Evolutionary conservation across 2,797 vertebrate genomes (phyloP).

Genomic region (Agapornis canus): DNA sequence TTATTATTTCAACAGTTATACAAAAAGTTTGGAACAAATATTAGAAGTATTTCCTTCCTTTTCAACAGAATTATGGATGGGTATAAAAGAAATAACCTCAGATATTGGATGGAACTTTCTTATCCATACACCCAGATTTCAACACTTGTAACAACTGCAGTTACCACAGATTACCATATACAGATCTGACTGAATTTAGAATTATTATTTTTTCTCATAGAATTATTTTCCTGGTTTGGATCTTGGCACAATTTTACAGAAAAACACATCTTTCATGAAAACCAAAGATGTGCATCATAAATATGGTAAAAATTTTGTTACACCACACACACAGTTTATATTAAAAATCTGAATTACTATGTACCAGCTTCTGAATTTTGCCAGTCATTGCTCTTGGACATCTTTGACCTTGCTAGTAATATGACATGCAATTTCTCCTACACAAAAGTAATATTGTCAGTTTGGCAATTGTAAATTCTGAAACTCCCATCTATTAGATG

Average conservation of each 20-base stretch:
- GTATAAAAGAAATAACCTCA: background rate
- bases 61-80: background rate
- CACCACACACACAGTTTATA: background rate
- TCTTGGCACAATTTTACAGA: background rate
- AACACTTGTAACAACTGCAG: background rate
- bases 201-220: background rate
- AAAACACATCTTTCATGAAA: background rate
- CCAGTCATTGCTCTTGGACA: background rate
- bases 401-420: background rate
- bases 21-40: background rate
- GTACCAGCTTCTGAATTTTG: background rate
- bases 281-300: background rate
- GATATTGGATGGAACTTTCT: background rate
- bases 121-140: background rate
- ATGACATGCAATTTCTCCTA: background rate
- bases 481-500: background rate
- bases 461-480: background rate
- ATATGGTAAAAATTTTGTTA: background rate
- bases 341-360: background rate
- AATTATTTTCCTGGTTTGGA: background rate
- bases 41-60: background rate
- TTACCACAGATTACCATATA: background rate
- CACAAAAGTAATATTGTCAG: background rate
- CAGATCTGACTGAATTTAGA: background rate
- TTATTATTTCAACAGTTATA: background rate